Conservation (phyloP, 2,113 vertebrate genomes). For the Pleuronectes platessa region DNA sequence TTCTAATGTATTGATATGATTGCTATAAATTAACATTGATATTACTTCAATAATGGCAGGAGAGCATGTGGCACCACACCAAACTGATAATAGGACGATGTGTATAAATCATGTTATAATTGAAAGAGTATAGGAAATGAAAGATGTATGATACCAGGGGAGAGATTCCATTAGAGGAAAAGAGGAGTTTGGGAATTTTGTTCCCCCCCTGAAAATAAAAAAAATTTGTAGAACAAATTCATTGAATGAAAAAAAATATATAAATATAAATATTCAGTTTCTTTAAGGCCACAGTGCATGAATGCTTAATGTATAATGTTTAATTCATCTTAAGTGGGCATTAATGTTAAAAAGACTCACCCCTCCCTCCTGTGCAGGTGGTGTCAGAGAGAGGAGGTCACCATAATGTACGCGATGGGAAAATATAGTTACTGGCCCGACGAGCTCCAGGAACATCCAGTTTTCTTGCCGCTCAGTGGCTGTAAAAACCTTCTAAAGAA, state of each 20-base stretch:
- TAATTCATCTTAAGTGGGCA: slow-evolving; percentile 60
- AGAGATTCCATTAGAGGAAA: neutral
- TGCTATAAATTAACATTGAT: neutral
- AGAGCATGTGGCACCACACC: neutral
- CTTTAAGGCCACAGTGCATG: slow-evolving; percentile 42
- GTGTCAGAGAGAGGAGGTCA: slow-evolving; percentile 45
- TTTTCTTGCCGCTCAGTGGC: slow-evolving; percentile 8
- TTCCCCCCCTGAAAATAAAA: neutral
- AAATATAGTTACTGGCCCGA: slow-evolving; percentile 17
- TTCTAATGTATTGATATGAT: neutral
- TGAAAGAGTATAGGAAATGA: slow-evolving; percentile 3
- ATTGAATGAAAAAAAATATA: slow-evolving; percentile 46
- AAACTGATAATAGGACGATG: neutral
- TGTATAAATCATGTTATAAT: slow-evolving; percentile 1
- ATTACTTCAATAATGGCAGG: neutral
- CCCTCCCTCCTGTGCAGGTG: slow-evolving; percentile 10
- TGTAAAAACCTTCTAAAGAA: slow-evolving; percentile 14
- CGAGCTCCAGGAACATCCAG: slow-evolving; percentile 15
- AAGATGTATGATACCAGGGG: neutral
- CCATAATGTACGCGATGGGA: slow-evolving; percentile 18
- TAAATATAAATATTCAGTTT: slow-evolving; percentile 50
- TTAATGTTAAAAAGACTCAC: slow-evolving; percentile 52
- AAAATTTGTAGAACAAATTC: slow-evolving; percentile 2
- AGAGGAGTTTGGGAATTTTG: neutral
- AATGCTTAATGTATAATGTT: slow-evolving; percentile 57